Evolutionary conservation across 1,140 invertebrate species (phyloP), one percentile per base, ranked within the genome.

Genomic region (Zophobas atratus): DNA sequence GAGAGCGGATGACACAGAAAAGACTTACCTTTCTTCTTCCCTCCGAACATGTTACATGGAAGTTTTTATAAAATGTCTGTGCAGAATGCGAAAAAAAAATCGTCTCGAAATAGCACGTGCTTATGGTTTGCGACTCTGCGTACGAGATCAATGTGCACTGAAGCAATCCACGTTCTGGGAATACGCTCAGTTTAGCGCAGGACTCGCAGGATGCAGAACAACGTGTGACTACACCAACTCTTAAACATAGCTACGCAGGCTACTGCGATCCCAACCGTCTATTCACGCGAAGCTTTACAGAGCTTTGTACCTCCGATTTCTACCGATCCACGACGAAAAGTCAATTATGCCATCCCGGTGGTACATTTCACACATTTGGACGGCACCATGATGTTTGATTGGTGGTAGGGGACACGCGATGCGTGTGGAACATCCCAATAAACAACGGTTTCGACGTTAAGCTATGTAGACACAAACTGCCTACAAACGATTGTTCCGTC

Each of bases 221-320:
- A 53, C 51, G 70, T 72, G 36, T 72, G 70, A 63, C 57, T 39
- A 63, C 60, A 67, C 20, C 20, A 73, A 51, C 71, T 73, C 49
- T 73, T 67, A 67, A 63, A 67, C 60, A 67, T 67, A 67, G 39
- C 60, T 67, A 46, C 71, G 55, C 71, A 73, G 51, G 8, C 71
- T 73, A 73, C 71, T 73, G 71, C 71, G 71, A 73, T 73, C 39
- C 33, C 60, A 35, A 49, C 71, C 55, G 71, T 73, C 55, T 34
- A 73, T 56, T 32, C 41, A 67, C 60, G 60, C 55, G 56, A 73
- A 73, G 71, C 71, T 73, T 73, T 8, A 56, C 49, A 36, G 71
- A 73, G 71, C 71, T 73, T 73, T 73, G 49, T 73, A 73, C 48
- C 71, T 53, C 71, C 71, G 71, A 73, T 73, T 55, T 41, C 55